Base-by-base conservation (phyloP, 37 sponge, comb jelly and placozoan species). In the Petrosia ficiformis region DNA sequence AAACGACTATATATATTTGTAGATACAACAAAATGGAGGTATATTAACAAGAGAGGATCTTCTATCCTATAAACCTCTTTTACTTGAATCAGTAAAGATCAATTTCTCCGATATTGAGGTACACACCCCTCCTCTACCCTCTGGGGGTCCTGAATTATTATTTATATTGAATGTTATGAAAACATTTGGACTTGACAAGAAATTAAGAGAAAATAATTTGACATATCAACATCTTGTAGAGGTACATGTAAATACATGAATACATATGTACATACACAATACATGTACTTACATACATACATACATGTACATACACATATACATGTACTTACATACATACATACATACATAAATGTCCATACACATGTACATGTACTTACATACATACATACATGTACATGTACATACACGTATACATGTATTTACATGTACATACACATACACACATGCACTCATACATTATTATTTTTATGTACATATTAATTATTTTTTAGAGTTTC, bases 171-270 rank as follows among this genome's bases (percentile, higher is more conserved):
- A 87, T 54, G 80, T 88, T 2, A 60, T 94, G 44, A 69, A 74
- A 36, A 68, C 44, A 65, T 87, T 91, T 71, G 14, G 56, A 5
- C 48, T 88, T 16, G 74, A 33, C 21, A 35, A 57, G 5, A 44
- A 67, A 1, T 28, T 52, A 14, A 56, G 75, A 39, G 21, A 43
- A 35, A 19, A 28, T 40, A 75, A 67, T 67, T 68, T 90, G 24
- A 67, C 77, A 56, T 86, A 84, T 67, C 93, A 92, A 28, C 73
- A 90, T 24, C 40, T 92, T 40, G 79, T 84, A 4, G 93, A 92
- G 81, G 80, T 59, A 33, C 19, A 22, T 66, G 34, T 21, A 21
- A 25, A 66, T n/a, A 19, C 21, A 21, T n/a, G 21, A 31, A 25
- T n/a, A n/a, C n/a, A n/a, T n/a, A n/a, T n/a, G n/a, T n/a, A n/a